Percentiles rank a stretch among this genome's conserved stretches.
Evolutionary conservation across 2,888 invertebrate species (phyloP).

Genomic region (Epinotia nisella): DNA sequence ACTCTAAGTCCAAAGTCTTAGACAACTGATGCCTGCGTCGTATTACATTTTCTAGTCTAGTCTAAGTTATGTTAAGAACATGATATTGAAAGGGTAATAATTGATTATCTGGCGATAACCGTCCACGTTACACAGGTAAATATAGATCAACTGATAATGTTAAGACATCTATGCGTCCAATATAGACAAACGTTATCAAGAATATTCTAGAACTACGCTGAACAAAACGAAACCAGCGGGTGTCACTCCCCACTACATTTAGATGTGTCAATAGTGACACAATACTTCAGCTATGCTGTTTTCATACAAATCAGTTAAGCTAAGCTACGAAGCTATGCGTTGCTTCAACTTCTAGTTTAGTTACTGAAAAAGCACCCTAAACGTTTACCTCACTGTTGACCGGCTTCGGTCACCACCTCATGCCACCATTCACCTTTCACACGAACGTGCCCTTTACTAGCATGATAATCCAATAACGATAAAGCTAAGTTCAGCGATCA

Average conservation of each 20-base stretch:
- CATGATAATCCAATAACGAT: slow-evolving; percentile 22
- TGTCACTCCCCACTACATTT: no score
- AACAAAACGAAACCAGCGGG: neutral
- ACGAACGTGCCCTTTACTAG: slow-evolving; percentile 18
- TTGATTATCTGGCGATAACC: neutral
- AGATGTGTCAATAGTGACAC: no score
- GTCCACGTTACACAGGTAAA: neutral
- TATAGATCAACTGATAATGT: slow-evolving; percentile 12
- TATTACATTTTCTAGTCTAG: neutral
- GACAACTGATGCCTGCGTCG: no score
- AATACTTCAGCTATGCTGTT: no score
- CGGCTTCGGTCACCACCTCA: slow-evolving; percentile 15
- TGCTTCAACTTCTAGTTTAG: neutral
- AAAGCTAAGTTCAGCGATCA: slow-evolving; percentile 25
- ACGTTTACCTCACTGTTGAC: neutral
- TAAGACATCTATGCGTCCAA: neutral
- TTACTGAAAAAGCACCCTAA: neutral
- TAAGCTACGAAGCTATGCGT: neutral
- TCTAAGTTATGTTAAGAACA: neutral
- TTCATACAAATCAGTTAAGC: no score
- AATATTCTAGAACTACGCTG: neutral
- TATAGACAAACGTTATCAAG: neutral
- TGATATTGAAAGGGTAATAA: neutral
- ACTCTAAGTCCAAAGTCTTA: no score
- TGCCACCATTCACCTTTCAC: neutral